Percentiles rank a stretch among this genome's conserved stretches.
These are phyloP conservation scores for Perca flavescens DNA, from an alignment of 2,113 vertebrate species.

Conservation along the genomic window DNA sequence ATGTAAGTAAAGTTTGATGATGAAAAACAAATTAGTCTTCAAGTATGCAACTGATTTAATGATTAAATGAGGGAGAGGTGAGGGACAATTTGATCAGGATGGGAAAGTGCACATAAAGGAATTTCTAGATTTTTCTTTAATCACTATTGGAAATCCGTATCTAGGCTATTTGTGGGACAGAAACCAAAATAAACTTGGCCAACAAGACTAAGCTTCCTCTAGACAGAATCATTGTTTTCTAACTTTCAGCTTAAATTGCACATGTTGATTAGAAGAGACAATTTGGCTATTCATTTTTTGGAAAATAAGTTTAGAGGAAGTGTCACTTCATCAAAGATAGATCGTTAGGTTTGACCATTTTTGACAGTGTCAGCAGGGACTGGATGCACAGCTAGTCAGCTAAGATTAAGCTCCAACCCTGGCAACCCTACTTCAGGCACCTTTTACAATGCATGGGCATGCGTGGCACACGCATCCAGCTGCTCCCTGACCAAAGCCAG, in stretches of 20 bases:
- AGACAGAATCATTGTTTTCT: background rate
- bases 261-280: conserved; percentile 12
- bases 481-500: conserved; percentile 51
- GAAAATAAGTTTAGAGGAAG: background rate
- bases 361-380: conserved; percentile 36
- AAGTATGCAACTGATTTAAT: background rate
- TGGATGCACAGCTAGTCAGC: conserved; percentile 36
- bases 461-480: conserved; percentile 59
- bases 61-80: background rate
- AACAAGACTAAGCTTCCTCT: background rate
- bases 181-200: conserved; percentile 11
- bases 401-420: conserved; percentile 63
- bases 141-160: background rate
- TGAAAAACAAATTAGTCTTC: background rate
- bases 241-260: conserved; percentile 1
- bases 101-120: background rate
- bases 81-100: background rate
- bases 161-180: background rate
- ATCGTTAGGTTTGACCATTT: conserved; percentile 19
- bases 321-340: background rate
- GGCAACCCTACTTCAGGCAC: conserved; percentile 50
- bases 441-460: conserved; percentile 54
- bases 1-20: background rate
- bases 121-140: background rate
- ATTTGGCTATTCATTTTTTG: background rate